phyloP scores from a whole-genome alignment of 2,113 vertebrate genomes.

The Diglossa brunneiventris region DNA sequence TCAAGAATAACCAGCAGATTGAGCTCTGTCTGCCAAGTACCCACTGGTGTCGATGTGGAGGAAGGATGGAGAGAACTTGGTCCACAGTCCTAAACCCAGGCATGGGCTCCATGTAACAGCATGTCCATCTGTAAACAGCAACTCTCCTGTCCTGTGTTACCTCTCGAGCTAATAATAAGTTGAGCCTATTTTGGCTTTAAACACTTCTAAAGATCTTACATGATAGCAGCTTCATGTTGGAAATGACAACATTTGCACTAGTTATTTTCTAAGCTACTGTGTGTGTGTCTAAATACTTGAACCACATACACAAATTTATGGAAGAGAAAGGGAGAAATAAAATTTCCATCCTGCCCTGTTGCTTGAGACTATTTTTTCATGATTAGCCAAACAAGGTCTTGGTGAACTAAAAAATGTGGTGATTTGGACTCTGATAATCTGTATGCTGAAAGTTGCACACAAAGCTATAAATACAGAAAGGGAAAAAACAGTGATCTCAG shows the following conservation, averaged over 20 bases:
- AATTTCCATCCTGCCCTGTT: background rate
- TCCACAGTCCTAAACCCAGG: background rate
- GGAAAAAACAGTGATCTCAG: conserved; percentile 68
- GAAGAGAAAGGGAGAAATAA: background rate
- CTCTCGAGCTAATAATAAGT: fast-evolving
- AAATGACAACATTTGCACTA: background rate
- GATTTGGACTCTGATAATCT: conserved; percentile 5
- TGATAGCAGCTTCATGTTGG: background rate
- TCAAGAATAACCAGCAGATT: background rate
- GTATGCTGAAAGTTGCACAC: background rate
- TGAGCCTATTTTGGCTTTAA: background rate
- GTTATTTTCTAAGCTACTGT: background rate
- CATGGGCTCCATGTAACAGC: background rate
- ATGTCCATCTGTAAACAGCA: background rate
- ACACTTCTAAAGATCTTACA: background rate
- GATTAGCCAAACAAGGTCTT: background rate
- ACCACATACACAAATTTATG: background rate
- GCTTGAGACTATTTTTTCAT: background rate
- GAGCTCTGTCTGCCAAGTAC: background rate
- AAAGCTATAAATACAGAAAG: conserved; percentile 47
- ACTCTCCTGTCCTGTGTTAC: background rate
- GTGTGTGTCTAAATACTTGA: background rate
- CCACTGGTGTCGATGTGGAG: background rate
- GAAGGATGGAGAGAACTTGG: background rate
- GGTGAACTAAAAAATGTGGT: background rate